These are phyloP conservation scores for Cyprinodon brontotheroides DNA, from an alignment of 2,113 vertebrate genomes.

Conservation along the genomic window DNA sequence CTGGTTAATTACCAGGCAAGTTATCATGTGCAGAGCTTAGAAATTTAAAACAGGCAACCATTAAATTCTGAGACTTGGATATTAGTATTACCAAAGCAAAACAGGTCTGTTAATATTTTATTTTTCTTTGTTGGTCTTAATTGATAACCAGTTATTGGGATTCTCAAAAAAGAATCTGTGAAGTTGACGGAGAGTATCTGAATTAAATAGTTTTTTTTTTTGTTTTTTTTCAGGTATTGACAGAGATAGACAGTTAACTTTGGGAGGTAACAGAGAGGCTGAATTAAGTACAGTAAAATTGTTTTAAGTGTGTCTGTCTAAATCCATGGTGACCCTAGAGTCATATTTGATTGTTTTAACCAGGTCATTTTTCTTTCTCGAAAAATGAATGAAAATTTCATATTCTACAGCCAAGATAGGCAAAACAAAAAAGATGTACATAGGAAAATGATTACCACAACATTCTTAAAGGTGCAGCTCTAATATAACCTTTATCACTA, in stretches of 20 bases:
- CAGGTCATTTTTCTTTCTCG: neutral
- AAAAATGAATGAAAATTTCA: no score
- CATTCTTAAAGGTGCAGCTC: neutral
- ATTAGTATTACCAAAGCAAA: neutral
- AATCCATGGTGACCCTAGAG: no score
- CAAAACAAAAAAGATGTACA: neutral
- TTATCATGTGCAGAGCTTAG: neutral
- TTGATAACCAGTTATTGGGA: neutral
- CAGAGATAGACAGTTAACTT: neutral
- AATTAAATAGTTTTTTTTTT: neutral
- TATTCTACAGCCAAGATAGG: no score
- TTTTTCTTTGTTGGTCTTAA: neutral
- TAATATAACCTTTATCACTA: neutral
- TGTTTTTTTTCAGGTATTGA: neutral
- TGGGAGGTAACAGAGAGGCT: neutral
- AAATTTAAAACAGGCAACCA: neutral
- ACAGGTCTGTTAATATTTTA: neutral
- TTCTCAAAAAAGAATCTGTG: neutral
- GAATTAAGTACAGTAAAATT: neutral
- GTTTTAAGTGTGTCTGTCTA: no score
- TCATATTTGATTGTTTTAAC: neutral
- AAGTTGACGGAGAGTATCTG: neutral
- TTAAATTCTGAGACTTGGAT: neutral
- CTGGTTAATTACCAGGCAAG: neutral
- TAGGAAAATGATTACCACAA: neutral